Conservation (phyloP, 2,888 invertebrate species). For the Pecten maximus region DNA sequence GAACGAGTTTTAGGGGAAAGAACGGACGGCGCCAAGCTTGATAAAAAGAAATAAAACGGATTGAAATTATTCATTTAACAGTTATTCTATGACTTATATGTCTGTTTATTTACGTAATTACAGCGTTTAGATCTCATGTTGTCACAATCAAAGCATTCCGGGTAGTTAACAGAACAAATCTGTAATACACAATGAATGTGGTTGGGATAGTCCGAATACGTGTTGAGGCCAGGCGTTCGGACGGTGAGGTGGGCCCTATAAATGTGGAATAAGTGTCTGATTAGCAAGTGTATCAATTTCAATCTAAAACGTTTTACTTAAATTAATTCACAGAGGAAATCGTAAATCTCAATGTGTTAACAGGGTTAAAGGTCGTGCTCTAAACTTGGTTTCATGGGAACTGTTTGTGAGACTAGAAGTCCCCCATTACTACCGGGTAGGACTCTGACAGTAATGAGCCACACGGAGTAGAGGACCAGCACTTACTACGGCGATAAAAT, state of each 20-base stretch:
- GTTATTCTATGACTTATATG: background rate
- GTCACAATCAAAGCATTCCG: constrained; percentile 3
- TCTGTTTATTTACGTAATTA: background rate
- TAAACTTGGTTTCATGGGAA: constrained; percentile 4
- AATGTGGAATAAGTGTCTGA: background rate
- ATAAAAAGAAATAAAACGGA: background rate
- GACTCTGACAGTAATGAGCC: background rate
- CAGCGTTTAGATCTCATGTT: background rate
- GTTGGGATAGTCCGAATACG: background rate
- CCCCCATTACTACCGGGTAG: background rate
- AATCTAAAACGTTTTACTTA: background rate
- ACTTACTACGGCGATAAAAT: background rate
- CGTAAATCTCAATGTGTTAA: constrained; percentile 11
- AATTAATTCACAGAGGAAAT: constrained; percentile 26
- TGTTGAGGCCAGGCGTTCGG: background rate
- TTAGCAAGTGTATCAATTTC: constrained; percentile 25
- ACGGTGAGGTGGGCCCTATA: background rate
- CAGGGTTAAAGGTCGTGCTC: constrained; percentile 9
- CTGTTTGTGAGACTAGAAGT: background rate
- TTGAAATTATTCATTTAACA: background rate
- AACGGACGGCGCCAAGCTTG: background rate
- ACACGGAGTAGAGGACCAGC: background rate
- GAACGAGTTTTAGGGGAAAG: background rate
- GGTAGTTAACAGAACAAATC: background rate
- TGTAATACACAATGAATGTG: background rate